Percentiles rank a stretch among this genome's conserved stretches.
Conservation (phyloP, 2,888 invertebrate genomes). For the Sepiola atlantica region DNA sequence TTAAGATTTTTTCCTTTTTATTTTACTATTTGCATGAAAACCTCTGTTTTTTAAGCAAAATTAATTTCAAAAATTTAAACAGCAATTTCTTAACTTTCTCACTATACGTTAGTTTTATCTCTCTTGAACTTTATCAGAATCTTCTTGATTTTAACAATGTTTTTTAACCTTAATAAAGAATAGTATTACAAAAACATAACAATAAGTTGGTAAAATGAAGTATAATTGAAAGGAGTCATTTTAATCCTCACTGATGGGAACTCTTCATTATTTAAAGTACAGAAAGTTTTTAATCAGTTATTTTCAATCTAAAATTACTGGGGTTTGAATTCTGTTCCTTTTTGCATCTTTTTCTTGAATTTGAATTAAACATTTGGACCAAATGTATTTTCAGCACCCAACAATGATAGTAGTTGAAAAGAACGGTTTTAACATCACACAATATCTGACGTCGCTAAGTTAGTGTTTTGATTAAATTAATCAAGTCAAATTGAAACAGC, state of each 20-base stretch:
- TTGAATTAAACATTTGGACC: too few species aligned
- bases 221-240: neutral
- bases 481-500: too few species aligned
- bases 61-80: neutral
- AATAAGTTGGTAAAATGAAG: neutral
- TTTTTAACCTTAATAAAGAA: neutral
- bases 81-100: neutral
- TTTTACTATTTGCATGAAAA: neutral
- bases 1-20: too few species aligned
- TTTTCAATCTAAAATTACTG: too few species aligned
- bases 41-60: neutral
- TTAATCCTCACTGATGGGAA: neutral
- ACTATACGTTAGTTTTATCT: neutral
- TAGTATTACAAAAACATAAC: neutral
- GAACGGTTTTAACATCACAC: too few species aligned
- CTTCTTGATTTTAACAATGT: neutral
- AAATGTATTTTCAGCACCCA: too few species aligned
- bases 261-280: neutral
- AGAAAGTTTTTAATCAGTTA: too few species aligned
- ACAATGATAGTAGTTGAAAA: too few species aligned
- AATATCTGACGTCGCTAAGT: too few species aligned
- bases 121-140: neutral
- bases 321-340: too few species aligned
- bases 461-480: too few species aligned
- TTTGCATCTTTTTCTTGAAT: too few species aligned